Conservation (phyloP, 2,113 vertebrate species). For the Psettodes erumei region DNA sequence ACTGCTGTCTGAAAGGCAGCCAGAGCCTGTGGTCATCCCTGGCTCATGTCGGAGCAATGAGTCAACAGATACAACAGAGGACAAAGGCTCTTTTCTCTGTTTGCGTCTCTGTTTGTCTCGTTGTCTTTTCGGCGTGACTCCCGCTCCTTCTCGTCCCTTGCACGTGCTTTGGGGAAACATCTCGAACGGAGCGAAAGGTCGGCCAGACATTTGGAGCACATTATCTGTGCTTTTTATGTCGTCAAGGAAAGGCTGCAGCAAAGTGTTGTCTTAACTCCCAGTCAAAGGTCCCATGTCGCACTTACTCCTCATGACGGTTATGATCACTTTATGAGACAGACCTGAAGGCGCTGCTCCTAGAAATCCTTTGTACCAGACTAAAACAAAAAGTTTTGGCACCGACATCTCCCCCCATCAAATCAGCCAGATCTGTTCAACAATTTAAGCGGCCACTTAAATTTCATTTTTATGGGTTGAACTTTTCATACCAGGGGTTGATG, state of each 20-base stretch:
- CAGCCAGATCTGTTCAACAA: neutral
- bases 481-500: neutral
- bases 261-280: no score
- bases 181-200: neutral
- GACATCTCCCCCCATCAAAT: neutral
- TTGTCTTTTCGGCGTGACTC: neutral
- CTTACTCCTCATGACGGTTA: no score
- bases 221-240: conserved; percentile 17
- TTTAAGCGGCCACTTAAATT: neutral
- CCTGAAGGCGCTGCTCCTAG: neutral
- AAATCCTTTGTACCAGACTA: neutral
- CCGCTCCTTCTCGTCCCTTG: neutral
- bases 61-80: conserved; percentile 25
- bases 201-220: conserved; percentile 38
- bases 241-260: neutral
- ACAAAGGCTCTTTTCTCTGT: conserved; percentile 59
- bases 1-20: conserved; percentile 33
- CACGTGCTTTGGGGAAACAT: conserved; percentile 22
- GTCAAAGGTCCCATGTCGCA: no score
- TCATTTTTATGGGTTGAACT: neutral
- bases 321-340: neutral
- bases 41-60: conserved; percentile 28
- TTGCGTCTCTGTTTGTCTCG: conserved; percentile 45
- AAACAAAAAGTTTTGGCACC: neutral
- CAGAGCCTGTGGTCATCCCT: conserved; percentile 35